phyloP scores from a whole-genome alignment of 2,888 invertebrate species.

The Plebejus melissa region DNA sequence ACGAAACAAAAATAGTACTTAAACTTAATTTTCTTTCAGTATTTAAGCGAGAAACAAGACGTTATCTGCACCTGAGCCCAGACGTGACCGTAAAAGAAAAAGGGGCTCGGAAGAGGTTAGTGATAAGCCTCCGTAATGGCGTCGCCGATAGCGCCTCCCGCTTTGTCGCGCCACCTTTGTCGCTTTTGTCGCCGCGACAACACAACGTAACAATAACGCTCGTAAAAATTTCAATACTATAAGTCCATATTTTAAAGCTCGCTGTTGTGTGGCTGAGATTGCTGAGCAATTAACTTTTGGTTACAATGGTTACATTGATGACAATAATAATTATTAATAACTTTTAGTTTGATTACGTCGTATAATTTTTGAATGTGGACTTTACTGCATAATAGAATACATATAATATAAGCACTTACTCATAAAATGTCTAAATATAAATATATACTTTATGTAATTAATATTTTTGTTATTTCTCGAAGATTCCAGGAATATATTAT shows the following conservation, averaged over 20 bases:
- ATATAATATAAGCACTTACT: no score
- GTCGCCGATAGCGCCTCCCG: conserved; percentile 74
- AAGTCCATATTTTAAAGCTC: conserved; percentile 14
- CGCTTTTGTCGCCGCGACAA: conserved; percentile 48
- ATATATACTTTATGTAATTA: not conserved
- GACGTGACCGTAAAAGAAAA: conserved; percentile 77
- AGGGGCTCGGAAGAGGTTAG: conserved; percentile 65
- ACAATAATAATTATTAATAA: no score
- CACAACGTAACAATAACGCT: conserved; percentile 56
- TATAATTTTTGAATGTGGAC: no score
- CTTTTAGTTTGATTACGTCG: no score
- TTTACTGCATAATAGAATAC: no score
- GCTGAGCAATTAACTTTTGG: not conserved
- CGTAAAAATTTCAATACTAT: conserved; percentile 42
- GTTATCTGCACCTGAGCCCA: conserved; percentile 51
- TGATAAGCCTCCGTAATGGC: conserved; percentile 79
- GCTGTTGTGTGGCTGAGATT: not conserved
- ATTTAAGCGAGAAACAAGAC: conserved; percentile 21
- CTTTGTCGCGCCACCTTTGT: conserved; percentile 76
- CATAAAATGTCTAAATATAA: no score
- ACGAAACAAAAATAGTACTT: not conserved
- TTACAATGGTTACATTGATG: not conserved
- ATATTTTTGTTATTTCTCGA: not conserved
- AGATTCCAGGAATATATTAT: not conserved
- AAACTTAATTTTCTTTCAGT: not conserved